These are phyloP conservation scores for Xenopus tropicalis DNA, from an alignment of 2,113 vertebrate species.

Conservation along the genomic window DNA sequence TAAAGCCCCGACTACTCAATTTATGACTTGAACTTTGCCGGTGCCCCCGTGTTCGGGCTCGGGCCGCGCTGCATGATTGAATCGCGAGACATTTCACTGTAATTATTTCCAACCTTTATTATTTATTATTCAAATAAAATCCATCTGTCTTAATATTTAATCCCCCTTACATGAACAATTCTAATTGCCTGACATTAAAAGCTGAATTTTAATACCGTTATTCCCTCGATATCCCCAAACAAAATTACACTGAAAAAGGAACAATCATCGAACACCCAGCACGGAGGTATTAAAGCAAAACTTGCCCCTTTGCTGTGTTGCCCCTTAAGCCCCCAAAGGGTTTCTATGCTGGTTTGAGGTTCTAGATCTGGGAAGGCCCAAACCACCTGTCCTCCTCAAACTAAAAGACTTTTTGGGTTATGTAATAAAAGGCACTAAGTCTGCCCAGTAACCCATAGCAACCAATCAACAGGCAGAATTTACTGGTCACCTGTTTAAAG, in stretches of 20 bases:
- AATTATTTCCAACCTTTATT: not conserved
- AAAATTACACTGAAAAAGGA: not conserved
- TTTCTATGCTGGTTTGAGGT: too few relatives aligned
- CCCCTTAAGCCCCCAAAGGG: too few relatives aligned
- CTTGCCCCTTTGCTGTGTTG: too few relatives aligned
- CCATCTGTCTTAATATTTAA: not conserved
- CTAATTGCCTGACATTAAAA: not conserved
- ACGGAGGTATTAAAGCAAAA: too few relatives aligned
- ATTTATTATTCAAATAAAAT: slow-evolving; percentile 5
- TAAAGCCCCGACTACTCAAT: not conserved
- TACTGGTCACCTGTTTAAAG: too few relatives aligned
- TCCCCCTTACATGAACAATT: not conserved
- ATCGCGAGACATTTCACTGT: not conserved
- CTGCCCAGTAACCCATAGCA: too few relatives aligned
- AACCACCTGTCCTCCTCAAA: too few relatives aligned
- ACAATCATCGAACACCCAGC: too few relatives aligned
- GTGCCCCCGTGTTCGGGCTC: not conserved
- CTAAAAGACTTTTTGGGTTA: too few relatives aligned
- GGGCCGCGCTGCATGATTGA: not conserved
- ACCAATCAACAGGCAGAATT: too few relatives aligned
- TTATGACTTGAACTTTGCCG: not conserved
- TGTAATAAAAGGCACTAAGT: too few relatives aligned
- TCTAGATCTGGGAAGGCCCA: too few relatives aligned
- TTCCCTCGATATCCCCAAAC: not conserved
- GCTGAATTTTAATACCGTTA: not conserved